A percentile compares a stretch with the other conserved stretches of the same genome.
These are phyloP conservation scores for Centrocercus urophasianus DNA, from an alignment of 2,113 vertebrate genomes.

Conservation along the genomic window DNA sequence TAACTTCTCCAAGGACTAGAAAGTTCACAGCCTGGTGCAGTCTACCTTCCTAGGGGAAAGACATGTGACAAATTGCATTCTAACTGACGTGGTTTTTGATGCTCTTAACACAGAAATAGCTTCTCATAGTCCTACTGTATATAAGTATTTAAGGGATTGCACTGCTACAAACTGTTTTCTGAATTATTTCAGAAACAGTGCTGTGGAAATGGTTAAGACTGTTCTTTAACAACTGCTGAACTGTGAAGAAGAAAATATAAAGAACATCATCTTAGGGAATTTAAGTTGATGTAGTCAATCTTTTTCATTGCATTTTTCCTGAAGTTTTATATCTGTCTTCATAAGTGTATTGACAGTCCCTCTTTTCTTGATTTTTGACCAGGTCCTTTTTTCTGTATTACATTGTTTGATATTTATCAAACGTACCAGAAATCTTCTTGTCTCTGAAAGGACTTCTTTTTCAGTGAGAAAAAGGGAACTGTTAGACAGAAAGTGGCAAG, in stretches of 20 bases:
- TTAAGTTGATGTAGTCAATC: neutral
- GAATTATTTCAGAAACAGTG: neutral
- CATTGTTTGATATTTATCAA: neutral
- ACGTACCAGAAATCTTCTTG: neutral
- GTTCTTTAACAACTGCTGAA: neutral
- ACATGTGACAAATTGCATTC: neutral
- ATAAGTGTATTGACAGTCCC: neutral
- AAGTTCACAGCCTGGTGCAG: neutral
- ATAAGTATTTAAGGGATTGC: neutral
- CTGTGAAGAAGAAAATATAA: neutral
- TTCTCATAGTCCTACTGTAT: neutral
- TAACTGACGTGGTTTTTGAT: neutral
- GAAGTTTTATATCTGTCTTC: neutral
- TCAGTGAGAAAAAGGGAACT: neutral
- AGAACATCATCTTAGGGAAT: neutral
- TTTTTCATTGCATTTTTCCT: neutral
- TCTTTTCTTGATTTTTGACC: neutral
- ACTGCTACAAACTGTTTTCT: neutral
- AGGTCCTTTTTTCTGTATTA: neutral
- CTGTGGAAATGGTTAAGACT: neutral
- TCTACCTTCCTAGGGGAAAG: neutral
- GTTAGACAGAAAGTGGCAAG: neutral
- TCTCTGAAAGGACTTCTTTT: neutral
- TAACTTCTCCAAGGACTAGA: neutral
- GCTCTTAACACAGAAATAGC: neutral